Evolutionary conservation across 2,113 vertebrate genomes (phyloP).

Genomic region (Epinephelus moara): DNA sequence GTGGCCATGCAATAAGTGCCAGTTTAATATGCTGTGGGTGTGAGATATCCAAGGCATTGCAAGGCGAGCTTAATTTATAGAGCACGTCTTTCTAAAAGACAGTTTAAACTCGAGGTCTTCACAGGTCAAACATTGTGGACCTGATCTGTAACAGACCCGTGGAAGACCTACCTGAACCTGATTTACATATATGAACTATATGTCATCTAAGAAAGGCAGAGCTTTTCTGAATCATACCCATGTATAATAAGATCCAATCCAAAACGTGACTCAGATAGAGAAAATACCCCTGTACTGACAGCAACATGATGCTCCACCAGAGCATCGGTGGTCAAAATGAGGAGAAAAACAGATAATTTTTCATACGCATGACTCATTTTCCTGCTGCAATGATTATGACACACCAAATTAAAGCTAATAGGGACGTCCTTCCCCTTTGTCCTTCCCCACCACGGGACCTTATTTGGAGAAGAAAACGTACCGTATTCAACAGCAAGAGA

Average conservation of each 20-base stretch:
- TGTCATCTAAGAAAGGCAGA: neutral
- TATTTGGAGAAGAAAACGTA: too few species aligned
- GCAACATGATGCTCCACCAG: neutral
- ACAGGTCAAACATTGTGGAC: neutral
- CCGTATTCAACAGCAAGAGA: too few species aligned
- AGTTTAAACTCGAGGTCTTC: neutral
- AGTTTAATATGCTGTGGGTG: neutral
- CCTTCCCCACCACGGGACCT: too few species aligned
- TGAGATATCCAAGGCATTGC: neutral
- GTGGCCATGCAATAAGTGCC: neutral
- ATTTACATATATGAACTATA: neutral
- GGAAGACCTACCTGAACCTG: neutral
- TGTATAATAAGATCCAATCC: neutral
- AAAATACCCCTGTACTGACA: neutral
- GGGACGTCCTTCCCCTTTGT: too few species aligned
- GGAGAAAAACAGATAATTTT: neutral
- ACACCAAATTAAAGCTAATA: neutral
- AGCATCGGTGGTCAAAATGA: neutral
- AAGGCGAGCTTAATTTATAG: neutral
- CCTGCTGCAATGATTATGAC: too few species aligned
- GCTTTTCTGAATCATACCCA: neutral
- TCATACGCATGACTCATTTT: neutral
- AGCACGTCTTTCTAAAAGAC: neutral
- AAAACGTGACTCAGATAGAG: neutral
- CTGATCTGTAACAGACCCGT: neutral